Percentiles rank a stretch among this genome's conserved stretches.
These are phyloP conservation scores for Cyclophora punctaria DNA, from an alignment of 2,888 invertebrate species.

Conservation along the genomic window DNA sequence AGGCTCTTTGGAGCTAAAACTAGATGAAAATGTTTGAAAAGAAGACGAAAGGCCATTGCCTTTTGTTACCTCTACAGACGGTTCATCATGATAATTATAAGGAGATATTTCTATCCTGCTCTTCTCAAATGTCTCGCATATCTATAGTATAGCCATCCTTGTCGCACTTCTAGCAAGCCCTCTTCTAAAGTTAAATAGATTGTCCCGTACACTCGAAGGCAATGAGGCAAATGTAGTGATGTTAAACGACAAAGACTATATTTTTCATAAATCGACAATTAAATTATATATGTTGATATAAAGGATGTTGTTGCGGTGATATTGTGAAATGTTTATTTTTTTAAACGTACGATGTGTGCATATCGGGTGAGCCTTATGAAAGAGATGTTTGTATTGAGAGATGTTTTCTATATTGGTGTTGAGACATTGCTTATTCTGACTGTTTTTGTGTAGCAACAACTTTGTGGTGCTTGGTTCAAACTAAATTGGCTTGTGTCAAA, in stretches of 20 bases:
- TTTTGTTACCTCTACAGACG: neutral
- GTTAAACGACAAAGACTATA: constrained; percentile 13
- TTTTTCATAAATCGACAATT: constrained; percentile 7
- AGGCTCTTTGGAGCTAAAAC: too few species aligned
- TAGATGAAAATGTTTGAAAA: too few species aligned
- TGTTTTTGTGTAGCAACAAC: neutral
- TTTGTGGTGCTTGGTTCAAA: too few species aligned
- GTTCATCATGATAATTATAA: neutral
- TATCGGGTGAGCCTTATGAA: constrained; percentile 67
- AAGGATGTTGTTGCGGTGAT: constrained; percentile 45
- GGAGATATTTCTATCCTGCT: too few species aligned
- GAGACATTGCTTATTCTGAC: neutral
- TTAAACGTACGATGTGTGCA: constrained; percentile 59
- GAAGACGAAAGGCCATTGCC: too few species aligned
- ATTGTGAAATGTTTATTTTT: constrained; percentile 66
- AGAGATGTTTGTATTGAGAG: constrained; percentile 17
- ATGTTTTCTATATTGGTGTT: constrained; percentile 6
- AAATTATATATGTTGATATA: constrained; percentile 13
- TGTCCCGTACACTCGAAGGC: constrained; percentile 24
- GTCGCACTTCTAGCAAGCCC: too few species aligned
- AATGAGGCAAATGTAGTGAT: constrained; percentile 21
- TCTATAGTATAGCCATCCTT: too few species aligned
- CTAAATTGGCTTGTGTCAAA: neutral
- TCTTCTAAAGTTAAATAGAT: too few species aligned
- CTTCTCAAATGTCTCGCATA: too few species aligned